Evolutionary conservation across 2,797 vertebrate species (phyloP), one percentile per base, ranked within the genome.

Genomic region (Brachyalestes nurse): DNA sequence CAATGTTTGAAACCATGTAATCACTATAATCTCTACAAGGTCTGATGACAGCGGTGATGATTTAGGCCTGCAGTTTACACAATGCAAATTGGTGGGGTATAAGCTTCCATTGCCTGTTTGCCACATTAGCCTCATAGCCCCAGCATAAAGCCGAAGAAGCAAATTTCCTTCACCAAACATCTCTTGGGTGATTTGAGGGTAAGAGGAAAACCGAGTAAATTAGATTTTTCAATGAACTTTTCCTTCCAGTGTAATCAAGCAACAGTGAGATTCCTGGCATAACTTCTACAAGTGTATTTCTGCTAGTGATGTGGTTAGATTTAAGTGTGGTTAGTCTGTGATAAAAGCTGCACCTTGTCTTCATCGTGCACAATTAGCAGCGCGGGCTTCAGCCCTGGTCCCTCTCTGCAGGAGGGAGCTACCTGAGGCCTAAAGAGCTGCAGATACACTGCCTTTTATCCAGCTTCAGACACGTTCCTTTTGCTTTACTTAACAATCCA

Each of bases 301-400:
- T 64, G 14, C 38, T 55, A 80, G 65, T 75, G 64, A 78, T 83
- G 78, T 77, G 64, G 65, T 78, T 34, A 60, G 69, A 61, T 61
- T 66, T 75, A 67, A 81, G 28, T 72, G 60, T 75, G 66, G 64
- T 78, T 78, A 76, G 67, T 47, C 21, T 62, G 53, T 75, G 64
- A 69, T 80, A 79, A 65, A 74, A 80, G 70, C 69, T 65, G 34
- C 23, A 70, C 70, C 60, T 75, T 51, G 42, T 58, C 66, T 83
- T 83, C 77, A 80, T 80, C 65, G 16, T 58, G 47, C 60, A 72
- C 62, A 72, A 80, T 83, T 78, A 81, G 72, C 64, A 61, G 38
- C 61, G 58, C 65, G 78, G 12, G 75, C 38, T 70, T 80, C 55
- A n/a, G 40, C 38, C 34, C 19, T 57, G 53, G 14, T 55, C 40